Evolutionary conservation across 2,888 invertebrate species (phyloP).

Genomic region (Lobophora halterata): DNA sequence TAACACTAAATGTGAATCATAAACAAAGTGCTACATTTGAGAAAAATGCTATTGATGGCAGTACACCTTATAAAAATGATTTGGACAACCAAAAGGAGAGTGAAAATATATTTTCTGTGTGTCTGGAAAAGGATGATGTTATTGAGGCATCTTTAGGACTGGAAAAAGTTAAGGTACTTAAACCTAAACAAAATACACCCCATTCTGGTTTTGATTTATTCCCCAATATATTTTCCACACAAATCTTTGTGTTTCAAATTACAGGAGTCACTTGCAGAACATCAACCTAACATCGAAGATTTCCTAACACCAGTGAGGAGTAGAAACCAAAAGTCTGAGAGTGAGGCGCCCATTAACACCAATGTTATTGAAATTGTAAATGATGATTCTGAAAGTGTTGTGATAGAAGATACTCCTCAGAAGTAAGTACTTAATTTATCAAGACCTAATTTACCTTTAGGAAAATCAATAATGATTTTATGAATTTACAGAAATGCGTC

Average conservation of each 20-base stretch:
- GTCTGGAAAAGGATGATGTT: slow-evolving; percentile 47
- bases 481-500: slow-evolving; percentile 47
- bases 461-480: background rate
- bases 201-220: no score
- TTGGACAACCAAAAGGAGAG: slow-evolving; percentile 49
- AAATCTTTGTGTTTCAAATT: no score
- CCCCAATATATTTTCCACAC: no score
- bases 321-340: slow-evolving; percentile 32
- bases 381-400: slow-evolving; percentile 65
- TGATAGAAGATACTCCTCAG: slow-evolving; percentile 76
- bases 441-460: no score
- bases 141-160: slow-evolving; percentile 18
- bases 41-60: slow-evolving; percentile 3
- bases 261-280: slow-evolving; percentile 25
- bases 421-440: slow-evolving; percentile 52
- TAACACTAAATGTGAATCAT: no score
- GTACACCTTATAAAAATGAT: slow-evolving; percentile 25
- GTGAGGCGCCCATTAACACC: slow-evolving; percentile 21
- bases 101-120: slow-evolving; percentile 64
- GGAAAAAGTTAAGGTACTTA: slow-evolving; percentile 39
- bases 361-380: slow-evolving; percentile 33
- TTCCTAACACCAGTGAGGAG: slow-evolving; percentile 50
- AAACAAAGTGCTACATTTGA: slow-evolving; percentile 16
- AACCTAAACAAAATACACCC: no score
- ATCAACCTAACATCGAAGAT: slow-evolving; percentile 36